phyloP scores from a whole-genome alignment of 2,888 invertebrate species.

The Periphyllus acericola region DNA sequence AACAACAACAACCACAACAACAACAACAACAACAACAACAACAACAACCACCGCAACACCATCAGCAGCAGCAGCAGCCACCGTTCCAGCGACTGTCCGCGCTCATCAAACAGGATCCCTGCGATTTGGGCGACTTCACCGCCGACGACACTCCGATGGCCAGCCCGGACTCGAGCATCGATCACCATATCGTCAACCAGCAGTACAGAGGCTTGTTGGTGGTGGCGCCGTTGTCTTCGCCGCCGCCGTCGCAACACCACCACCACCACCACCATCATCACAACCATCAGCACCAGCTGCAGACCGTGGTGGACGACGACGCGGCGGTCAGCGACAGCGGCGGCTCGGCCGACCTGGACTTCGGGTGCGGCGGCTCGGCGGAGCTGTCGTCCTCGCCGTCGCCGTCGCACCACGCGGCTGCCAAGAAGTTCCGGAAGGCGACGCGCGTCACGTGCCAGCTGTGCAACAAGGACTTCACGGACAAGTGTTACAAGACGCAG shows the following conservation, averaged over 20 bases:
- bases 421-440: slow-evolving; percentile 50
- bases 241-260: slow-evolving; percentile 63
- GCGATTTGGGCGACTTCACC: slow-evolving; percentile 41
- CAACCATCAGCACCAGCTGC: neutral
- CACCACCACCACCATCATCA: neutral
- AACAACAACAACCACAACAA: slow-evolving; percentile 67
- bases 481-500: slow-evolving; percentile 87
- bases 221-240: slow-evolving; percentile 64
- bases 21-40: slow-evolving; percentile 67
- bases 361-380: neutral
- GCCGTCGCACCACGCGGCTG: neutral
- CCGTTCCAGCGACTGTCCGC: slow-evolving; percentile 25
- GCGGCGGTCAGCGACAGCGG: slow-evolving; percentile 31
- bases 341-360: slow-evolving; percentile 9
- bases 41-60: slow-evolving; percentile 66
- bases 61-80: slow-evolving; percentile 65
- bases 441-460: slow-evolving; percentile 73
- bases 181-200: neutral
- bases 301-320: slow-evolving; percentile 4
- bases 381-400: neutral
- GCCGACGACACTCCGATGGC: slow-evolving; percentile 58
- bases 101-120: slow-evolving; percentile 49
- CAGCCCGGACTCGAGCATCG: slow-evolving; percentile 59
- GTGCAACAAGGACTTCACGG: slow-evolving; percentile 86
- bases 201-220: slow-evolving; percentile 49